A percentile compares a stretch with the other conserved stretches of the same genome.
Evolutionary conservation across 2,888 invertebrate species (phyloP).

Genomic region (Periphyllus acericola): DNA sequence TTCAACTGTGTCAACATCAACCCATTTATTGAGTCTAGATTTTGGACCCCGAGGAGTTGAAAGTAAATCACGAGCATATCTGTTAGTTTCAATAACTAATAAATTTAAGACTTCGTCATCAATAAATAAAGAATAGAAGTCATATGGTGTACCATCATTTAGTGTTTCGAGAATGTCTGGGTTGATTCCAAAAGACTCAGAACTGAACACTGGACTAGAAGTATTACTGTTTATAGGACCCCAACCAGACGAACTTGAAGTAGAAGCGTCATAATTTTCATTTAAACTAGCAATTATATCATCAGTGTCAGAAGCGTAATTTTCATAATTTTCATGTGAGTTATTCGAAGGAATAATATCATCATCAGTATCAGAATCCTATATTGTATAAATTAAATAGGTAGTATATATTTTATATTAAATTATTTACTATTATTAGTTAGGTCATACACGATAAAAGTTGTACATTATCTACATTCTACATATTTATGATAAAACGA

Average conservation of each 20-base stretch:
- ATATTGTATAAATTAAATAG: too few species aligned
- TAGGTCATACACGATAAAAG: too few species aligned
- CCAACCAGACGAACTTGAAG: neutral
- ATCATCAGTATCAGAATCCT: too few species aligned
- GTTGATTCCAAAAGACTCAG: constrained; percentile 3
- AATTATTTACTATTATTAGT: too few species aligned
- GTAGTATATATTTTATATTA: too few species aligned
- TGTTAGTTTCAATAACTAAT: neutral
- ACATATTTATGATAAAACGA: too few species aligned
- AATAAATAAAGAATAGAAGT: neutral
- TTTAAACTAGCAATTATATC: neutral
- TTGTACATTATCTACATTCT: too few species aligned
- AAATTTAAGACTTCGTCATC: neutral
- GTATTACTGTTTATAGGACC: neutral
- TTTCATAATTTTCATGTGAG: too few species aligned
- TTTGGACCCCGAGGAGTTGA: constrained; percentile 14
- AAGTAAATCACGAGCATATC: neutral
- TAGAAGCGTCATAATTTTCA: neutral
- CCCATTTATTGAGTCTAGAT: constrained; percentile 62
- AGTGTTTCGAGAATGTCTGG: neutral
- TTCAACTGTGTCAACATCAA: constrained; percentile 64
- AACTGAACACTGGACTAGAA: constrained; percentile 26
- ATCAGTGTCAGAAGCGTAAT: neutral
- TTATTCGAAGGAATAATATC: too few species aligned
- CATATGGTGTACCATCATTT: neutral